Base-by-base conservation (phyloP, 2,888 invertebrate species). In the Asteroscopus sphinx region DNA sequence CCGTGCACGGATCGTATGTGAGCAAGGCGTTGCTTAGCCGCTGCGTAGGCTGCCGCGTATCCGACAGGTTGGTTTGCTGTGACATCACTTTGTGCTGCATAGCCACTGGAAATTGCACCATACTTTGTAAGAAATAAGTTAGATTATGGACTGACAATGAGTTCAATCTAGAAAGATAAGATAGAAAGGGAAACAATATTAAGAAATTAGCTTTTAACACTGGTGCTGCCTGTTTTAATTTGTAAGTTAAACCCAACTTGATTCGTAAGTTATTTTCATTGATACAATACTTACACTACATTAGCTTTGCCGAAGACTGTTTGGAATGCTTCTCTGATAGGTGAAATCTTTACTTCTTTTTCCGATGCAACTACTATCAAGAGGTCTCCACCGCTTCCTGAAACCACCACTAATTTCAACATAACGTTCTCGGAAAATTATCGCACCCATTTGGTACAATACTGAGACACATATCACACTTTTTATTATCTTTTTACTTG, bases 271-370 rank as follows among this genome's bases (percentile, higher is more conserved):
- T 15, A 1, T 13, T 2, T 15, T 11, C 3, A 32, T 17, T 16
- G 26, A 56, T 9, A 11, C 2, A 39, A 53, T 49, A 86, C 95
- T 95, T 92, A 96, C 97, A 95, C 94, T 17, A 98, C 96, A 67
- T 96, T 97, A 0, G 97, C 97, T 88, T 96, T 96, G 3, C 97
- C 97, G 90, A 98, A 97, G 1, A 97, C 95, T 32, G 94, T 89
- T 83, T 97, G 97, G 80, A 98, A 97, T 36, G 97, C 97, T 85
- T 98, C 97, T 80, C 97, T 94, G 11, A 98, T 89, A 2, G 97
- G 96, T 71, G 96, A 95, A 26, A 98, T 94, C 92, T 97, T 97
- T 2, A 95, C 95, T 78, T 97, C 97, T 82, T 97, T 96, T 58
- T 96, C 96, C 0, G 97, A 97, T 3, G 97, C 96, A 2, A 98